Conservation (phyloP, 1,140 invertebrate species). For the Aphis craccivora region DNA sequence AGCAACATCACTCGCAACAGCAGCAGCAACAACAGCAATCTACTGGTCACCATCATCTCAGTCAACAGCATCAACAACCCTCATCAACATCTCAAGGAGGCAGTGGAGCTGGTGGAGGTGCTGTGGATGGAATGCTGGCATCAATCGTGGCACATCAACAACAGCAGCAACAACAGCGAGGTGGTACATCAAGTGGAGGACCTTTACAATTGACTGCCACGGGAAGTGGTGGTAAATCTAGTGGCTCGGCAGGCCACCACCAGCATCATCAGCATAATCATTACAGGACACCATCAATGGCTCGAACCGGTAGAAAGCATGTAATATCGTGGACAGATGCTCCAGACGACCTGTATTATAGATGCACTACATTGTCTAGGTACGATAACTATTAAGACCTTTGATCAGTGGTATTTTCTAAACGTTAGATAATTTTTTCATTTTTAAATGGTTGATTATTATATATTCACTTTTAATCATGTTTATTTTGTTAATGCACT, state of each 20-base stretch:
- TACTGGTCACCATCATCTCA: not conserved
- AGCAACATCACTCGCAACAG: constrained; percentile 12
- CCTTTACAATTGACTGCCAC: constrained; percentile 1
- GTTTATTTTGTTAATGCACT: not conserved
- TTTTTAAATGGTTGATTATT: not conserved
- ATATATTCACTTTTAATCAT: not conserved
- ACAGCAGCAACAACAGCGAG: constrained; percentile 34
- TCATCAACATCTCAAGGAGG: not conserved
- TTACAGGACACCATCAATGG: constrained; percentile 41
- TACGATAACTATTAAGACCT: constrained; percentile 63
- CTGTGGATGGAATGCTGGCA: not conserved
- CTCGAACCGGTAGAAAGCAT: constrained; percentile 77
- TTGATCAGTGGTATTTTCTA: not conserved
- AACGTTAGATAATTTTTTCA: not conserved
- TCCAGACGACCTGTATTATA: constrained; percentile 95
- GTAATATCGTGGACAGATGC: constrained; percentile 98
- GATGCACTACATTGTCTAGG: constrained; percentile 89
- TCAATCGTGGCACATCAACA: constrained; percentile 2
- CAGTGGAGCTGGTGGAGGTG: not conserved
- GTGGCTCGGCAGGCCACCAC: not conserved
- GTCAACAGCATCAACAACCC: not conserved
- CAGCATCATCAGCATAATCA: not conserved
- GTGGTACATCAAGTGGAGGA: not conserved
- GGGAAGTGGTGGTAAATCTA: not conserved
- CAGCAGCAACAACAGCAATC: not conserved